These are phyloP conservation scores for Corella eumyota DNA, from an alignment of 23 tunicate species.

Conservation along the genomic window DNA sequence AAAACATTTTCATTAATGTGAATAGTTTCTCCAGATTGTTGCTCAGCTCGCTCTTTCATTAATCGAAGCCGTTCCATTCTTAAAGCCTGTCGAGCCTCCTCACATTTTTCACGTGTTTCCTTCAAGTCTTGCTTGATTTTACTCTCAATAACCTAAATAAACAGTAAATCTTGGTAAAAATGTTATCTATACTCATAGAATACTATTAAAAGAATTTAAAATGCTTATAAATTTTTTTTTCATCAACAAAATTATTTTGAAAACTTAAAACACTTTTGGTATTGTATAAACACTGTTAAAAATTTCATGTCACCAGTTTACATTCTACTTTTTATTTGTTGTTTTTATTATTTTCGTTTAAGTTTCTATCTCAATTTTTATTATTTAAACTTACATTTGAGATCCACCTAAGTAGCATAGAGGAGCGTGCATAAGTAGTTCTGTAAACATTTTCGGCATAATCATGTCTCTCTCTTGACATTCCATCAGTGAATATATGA, in stretches of 20 bases:
- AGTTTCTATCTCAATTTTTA: too few relatives aligned
- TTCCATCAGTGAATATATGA: slow-evolving; percentile 54
- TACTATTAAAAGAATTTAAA: too few relatives aligned
- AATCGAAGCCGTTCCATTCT: slow-evolving; percentile 31
- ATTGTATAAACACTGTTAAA: too few relatives aligned
- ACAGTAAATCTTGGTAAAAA: too few relatives aligned
- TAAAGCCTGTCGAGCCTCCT: slow-evolving; percentile 7
- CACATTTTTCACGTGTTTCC: slow-evolving; percentile 2
- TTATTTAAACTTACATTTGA: slow-evolving; percentile 19
- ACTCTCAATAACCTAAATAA: slow-evolving; percentile 6
- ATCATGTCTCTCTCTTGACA: slow-evolving; percentile 22
- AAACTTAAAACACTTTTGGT: too few relatives aligned
- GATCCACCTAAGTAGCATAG: slow-evolving; percentile 37
- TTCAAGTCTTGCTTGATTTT: slow-evolving; percentile 10
- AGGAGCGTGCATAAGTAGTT: slow-evolving; percentile 25
- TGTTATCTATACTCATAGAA: too few relatives aligned
- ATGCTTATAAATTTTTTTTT: too few relatives aligned
- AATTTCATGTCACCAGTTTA: too few relatives aligned
- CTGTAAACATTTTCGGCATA: slow-evolving; percentile 51
- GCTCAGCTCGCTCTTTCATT: slow-evolving; percentile 31
- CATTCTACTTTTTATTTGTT: too few relatives aligned
- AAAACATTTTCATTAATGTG: slow-evolving; percentile 11
- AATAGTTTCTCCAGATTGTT: slow-evolving; percentile 22
- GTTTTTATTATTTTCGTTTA: too few relatives aligned
- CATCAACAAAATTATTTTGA: too few relatives aligned